A percentile compares a stretch with the other conserved stretches of the same genome.
Conservation (phyloP, 2,888 invertebrate genomes). For the Embidobia sp. region DNA sequence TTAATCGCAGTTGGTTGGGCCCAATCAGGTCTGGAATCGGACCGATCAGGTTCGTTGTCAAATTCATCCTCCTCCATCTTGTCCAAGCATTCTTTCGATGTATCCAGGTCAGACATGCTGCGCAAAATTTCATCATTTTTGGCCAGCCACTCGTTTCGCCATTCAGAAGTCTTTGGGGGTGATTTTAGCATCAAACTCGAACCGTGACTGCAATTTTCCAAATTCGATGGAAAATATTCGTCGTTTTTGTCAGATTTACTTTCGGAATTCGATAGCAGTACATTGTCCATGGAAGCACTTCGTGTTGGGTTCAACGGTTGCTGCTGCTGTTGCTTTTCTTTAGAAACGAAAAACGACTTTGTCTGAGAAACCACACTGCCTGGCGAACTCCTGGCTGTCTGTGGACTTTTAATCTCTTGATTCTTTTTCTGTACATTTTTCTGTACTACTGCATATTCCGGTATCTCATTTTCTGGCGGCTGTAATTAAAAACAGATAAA, state of each 20-base stretch:
- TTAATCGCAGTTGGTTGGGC: conserved; percentile 74
- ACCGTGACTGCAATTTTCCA: conserved; percentile 71
- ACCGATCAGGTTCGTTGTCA: conserved; percentile 69
- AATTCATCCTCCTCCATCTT: conserved; percentile 62
- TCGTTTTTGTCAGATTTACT: conserved; percentile 65
- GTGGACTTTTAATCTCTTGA: conserved; percentile 51
- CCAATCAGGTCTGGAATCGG: conserved; percentile 77
- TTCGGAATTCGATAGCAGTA: conserved; percentile 61
- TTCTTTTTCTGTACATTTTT: conserved; percentile 70
- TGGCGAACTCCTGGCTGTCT: conserved; percentile 57
- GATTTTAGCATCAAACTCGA: conserved; percentile 72
- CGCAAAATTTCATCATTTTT: conserved; percentile 77
- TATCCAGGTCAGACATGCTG: conserved; percentile 71
- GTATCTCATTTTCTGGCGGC: conserved; percentile 65
- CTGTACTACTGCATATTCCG: conserved; percentile 78
- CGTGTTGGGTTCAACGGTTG: conserved; percentile 71
- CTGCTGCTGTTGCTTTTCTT: conserved; percentile 67
- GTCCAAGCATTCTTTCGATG: conserved; percentile 66
- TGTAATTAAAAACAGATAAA: too few species aligned
- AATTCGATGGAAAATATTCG: conserved; percentile 61
- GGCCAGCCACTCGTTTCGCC: conserved; percentile 78
- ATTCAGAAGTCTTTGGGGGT: conserved; percentile 78
- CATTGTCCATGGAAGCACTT: conserved; percentile 71
- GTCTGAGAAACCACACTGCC: conserved; percentile 66
- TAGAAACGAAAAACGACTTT: conserved; percentile 63